Base-by-base conservation (phyloP, 1,140 invertebrate genomes). In the Drosophila murphyi region DNA sequence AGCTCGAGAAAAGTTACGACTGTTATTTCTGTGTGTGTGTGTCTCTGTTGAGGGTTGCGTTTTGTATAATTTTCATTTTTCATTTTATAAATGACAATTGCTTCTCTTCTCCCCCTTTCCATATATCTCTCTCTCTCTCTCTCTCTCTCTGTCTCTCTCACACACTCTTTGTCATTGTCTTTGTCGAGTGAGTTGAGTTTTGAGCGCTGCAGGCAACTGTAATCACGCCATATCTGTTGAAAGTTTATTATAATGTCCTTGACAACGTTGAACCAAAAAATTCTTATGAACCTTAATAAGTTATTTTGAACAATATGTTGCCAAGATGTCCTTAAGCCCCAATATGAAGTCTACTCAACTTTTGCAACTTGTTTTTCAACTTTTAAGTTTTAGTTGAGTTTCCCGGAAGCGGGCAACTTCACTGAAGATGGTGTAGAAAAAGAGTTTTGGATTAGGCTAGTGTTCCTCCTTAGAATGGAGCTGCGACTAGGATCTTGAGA, bases 181-280 rank as follows among this genome's bases (percentile, higher is more conserved):
- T n/a, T 43, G 39, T 43, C 5, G 32, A 51, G 52, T 56, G 61
- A 47, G 37, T 35, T 50, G 43, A 43, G 62, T 60, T 20, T 5
- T 4, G 10, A 12, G 20, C 31, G 81, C 81, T 63, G 50, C 57
- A 64, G 83, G 83, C 80, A 82, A 80, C 83, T 88, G 83, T 88
- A 88, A 89, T 88, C 83, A 88, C 83, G 61, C 83, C 80, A 88
- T 88, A 89, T 88, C 85, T 89, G 83, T 82, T 89, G 83, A 88
- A 89, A 83, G 85, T 88, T 89, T 88, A 72, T 65, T 89, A 83
- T 70, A 70, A 70, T 78, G 31, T 59, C 50, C 43, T 52, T 50
- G 56, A 31, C 50, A 64, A 57, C 28, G 59, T 50, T 50, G 20
- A 57, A 41, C 35, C 35, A 37, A 2, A 7, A 37, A 43, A 41